A percentile compares a stretch with the other conserved stretches of the same genome.
phyloP scores from a whole-genome alignment of 2,888 invertebrate genomes.

The Sericinus montela region DNA sequence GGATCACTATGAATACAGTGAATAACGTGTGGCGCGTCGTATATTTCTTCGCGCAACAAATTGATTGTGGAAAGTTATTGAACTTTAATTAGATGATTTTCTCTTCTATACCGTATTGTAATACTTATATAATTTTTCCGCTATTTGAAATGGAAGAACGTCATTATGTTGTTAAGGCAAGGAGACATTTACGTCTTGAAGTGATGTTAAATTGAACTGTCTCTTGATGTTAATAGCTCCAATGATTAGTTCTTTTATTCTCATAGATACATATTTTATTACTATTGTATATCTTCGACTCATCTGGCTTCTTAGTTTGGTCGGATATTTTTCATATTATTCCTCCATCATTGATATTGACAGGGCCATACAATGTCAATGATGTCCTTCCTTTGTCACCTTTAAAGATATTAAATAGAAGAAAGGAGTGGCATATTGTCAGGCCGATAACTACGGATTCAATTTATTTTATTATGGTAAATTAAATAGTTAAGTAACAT shows the following conservation, averaged over 20 bases:
- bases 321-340: too few relatives aligned
- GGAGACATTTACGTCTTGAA: conserved; percentile 6
- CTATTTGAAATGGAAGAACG: conserved; percentile 1
- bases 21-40: not conserved
- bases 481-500: too few relatives aligned
- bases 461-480: too few relatives aligned
- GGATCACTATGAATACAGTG: not conserved
- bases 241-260: not conserved
- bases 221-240: not conserved
- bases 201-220: not conserved
- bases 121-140: conserved; percentile 1
- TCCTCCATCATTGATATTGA: too few relatives aligned
- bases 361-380: too few relatives aligned
- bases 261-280: too few relatives aligned
- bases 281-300: too few relatives aligned
- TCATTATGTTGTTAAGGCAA: conserved; percentile 8
- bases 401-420: too few relatives aligned
- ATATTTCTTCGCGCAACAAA: not conserved
- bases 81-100: conserved; percentile 32
- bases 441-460: too few relatives aligned
- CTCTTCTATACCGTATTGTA: conserved; percentile 21
- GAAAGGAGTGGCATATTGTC: too few relatives aligned
- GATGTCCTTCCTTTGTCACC: too few relatives aligned
- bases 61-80: conserved; percentile 26
- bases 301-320: too few relatives aligned